phyloP scores from a whole-genome alignment of 2,113 vertebrate genomes.

The Alethe castanea region DNA sequence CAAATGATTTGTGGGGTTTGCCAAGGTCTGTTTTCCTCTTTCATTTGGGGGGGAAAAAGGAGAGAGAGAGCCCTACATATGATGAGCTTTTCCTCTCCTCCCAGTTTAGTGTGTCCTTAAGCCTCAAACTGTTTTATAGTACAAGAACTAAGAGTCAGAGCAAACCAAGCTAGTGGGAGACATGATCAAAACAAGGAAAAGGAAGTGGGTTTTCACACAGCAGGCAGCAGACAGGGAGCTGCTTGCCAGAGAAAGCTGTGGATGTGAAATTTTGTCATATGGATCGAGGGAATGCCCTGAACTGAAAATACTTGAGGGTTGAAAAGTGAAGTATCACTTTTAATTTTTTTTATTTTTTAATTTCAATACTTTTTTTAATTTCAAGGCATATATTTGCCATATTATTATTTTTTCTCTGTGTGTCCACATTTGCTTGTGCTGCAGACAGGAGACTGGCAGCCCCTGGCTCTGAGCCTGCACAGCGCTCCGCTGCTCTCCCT shows the following conservation, averaged over 20 bases:
- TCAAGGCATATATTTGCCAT: not conserved
- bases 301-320: not conserved
- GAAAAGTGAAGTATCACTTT: not conserved
- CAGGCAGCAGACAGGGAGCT: not conserved
- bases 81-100: not conserved
- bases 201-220: not conserved
- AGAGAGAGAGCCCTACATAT: not conserved
- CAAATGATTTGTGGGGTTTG: not conserved
- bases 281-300: not conserved
- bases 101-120: not conserved
- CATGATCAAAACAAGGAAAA: not conserved
- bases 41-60: rapidly evolving
- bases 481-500: not conserved
- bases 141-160: not conserved
- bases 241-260: not conserved
- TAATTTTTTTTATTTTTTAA: no score
- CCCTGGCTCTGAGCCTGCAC: not conserved
- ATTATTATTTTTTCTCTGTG: not conserved
- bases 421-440: not conserved
- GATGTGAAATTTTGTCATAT: not conserved
- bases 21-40: not conserved
- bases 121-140: not conserved
- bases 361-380: not conserved
- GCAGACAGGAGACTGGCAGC: not conserved
- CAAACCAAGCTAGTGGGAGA: not conserved